phyloP scores from a whole-genome alignment of 2,888 invertebrate genomes.

The Microctonus hyperodae region DNA sequence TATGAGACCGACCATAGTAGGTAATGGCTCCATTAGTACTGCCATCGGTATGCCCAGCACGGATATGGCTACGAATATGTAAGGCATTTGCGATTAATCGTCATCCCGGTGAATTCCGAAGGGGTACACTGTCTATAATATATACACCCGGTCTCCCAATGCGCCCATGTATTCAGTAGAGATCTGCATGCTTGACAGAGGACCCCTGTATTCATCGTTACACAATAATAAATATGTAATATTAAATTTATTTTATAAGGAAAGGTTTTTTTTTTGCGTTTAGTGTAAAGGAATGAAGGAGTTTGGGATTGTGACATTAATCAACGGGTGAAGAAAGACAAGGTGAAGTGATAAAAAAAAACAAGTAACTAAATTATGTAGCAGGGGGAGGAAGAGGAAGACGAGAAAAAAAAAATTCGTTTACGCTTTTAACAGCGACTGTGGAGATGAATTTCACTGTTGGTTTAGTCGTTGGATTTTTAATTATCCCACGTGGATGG shows the following conservation, averaged over 20 bases:
- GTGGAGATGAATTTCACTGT: constrained; percentile 25
- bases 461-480: constrained; percentile 30
- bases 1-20: constrained; percentile 38
- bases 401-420: background rate
- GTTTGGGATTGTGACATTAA: background rate
- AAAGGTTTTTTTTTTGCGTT: background rate
- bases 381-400: background rate
- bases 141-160: background rate
- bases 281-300: background rate
- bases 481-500: constrained; percentile 38
- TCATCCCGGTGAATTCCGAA: constrained; percentile 47
- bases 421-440: background rate
- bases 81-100: constrained; percentile 53
- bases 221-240: background rate
- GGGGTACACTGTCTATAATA: constrained; percentile 26
- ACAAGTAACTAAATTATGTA: background rate
- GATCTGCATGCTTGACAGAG: constrained; percentile 16
- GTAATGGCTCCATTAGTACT: constrained; percentile 50
- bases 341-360: background rate
- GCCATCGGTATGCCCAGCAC: constrained; percentile 44
- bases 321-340: constrained; percentile 2
- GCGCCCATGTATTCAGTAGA: background rate
- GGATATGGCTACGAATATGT: constrained; percentile 50
- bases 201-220: background rate
- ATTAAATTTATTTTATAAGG: too few species aligned